These are phyloP conservation scores for Hypsopygia costalis DNA, from an alignment of 2,888 invertebrate species.

Conservation along the genomic window DNA sequence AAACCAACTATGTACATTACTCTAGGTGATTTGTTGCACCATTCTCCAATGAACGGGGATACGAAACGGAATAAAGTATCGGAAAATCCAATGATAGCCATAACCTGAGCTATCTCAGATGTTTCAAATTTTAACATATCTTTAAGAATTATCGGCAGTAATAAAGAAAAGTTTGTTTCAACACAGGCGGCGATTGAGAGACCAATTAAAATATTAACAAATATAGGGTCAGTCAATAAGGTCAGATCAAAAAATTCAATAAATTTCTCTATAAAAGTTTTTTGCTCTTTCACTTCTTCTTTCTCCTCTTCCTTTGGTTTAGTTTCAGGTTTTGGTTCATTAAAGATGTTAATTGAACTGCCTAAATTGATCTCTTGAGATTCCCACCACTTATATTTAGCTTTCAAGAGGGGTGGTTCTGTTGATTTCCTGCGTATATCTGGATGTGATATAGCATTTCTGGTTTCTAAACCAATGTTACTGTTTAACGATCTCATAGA, in stretches of 20 bases:
- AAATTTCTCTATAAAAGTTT: slow-evolving; percentile 44
- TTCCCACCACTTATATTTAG: slow-evolving; percentile 78
- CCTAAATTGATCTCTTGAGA: slow-evolving; percentile 80
- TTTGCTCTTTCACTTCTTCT: slow-evolving; percentile 30
- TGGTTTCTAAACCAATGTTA: slow-evolving; percentile 43
- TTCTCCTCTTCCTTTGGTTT: slow-evolving; percentile 30
- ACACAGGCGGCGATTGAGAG: slow-evolving; percentile 84
- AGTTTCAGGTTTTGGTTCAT: slow-evolving; percentile 43
- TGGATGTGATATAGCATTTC: slow-evolving; percentile 67
- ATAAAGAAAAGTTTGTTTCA: slow-evolving; percentile 84
- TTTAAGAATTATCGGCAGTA: slow-evolving; percentile 84
- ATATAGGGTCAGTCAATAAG: slow-evolving; percentile 83
- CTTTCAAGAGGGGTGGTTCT: slow-evolving; percentile 42
- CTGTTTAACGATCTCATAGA: slow-evolving; percentile 61
- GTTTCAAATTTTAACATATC: slow-evolving; percentile 82
- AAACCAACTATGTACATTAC: slow-evolving; percentile 84
- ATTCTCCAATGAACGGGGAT: slow-evolving; percentile 84
- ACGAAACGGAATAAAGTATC: slow-evolving; percentile 82
- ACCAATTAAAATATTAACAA: slow-evolving; percentile 84
- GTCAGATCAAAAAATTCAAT: slow-evolving; percentile 83
- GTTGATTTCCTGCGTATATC: slow-evolving; percentile 50
- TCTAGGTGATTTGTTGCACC: slow-evolving; percentile 80
- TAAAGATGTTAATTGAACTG: slow-evolving; percentile 82
- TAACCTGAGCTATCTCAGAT: slow-evolving; percentile 79
- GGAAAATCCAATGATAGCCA: slow-evolving; percentile 82